phyloP scores from a whole-genome alignment of 53 echinoderm and acorn worm genomes.

The Henricia sp. region DNA sequence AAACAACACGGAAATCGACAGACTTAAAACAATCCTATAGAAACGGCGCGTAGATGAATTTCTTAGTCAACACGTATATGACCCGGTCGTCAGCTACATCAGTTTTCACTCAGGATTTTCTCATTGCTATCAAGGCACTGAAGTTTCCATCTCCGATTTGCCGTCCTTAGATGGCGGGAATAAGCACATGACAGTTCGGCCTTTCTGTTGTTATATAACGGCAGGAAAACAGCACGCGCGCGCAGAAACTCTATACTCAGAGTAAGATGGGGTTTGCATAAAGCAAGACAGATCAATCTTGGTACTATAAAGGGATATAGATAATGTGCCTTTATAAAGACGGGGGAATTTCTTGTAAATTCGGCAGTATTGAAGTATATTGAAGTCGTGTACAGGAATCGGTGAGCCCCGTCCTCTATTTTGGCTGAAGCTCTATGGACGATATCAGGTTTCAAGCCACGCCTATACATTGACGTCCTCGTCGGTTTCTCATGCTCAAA shows the following conservation, averaged over 20 bases:
- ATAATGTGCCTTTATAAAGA: too few relatives aligned
- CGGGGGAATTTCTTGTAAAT: too few relatives aligned
- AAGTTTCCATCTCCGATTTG: conserved; percentile 10
- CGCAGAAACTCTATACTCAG: neutral
- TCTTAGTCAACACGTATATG: conserved; percentile 18
- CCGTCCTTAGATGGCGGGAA: too few relatives aligned
- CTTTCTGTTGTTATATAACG: neutral
- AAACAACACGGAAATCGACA: conserved; percentile 14
- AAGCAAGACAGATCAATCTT: conserved; percentile 13
- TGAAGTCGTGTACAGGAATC: too few relatives aligned
- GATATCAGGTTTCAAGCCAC: too few relatives aligned
- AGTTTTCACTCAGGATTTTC: conserved; percentile 14
- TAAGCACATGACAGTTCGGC: conserved; percentile 17
- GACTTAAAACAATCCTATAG: conserved; percentile 19
- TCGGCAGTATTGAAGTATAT: too few relatives aligned
- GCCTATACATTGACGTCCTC: too few relatives aligned
- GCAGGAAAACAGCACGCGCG: neutral
- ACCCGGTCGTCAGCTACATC: conserved; percentile 24
- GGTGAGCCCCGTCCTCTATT: too few relatives aligned
- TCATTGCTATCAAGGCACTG: conserved; percentile 10
- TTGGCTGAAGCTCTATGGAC: too few relatives aligned
- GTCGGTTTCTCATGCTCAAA: too few relatives aligned
- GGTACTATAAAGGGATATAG: neutral
- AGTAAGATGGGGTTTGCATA: neutral
- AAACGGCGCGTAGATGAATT: conserved; percentile 23